These are phyloP conservation scores for Triplophysa rosa DNA, from an alignment of 2,113 vertebrate species.

Conservation along the genomic window DNA sequence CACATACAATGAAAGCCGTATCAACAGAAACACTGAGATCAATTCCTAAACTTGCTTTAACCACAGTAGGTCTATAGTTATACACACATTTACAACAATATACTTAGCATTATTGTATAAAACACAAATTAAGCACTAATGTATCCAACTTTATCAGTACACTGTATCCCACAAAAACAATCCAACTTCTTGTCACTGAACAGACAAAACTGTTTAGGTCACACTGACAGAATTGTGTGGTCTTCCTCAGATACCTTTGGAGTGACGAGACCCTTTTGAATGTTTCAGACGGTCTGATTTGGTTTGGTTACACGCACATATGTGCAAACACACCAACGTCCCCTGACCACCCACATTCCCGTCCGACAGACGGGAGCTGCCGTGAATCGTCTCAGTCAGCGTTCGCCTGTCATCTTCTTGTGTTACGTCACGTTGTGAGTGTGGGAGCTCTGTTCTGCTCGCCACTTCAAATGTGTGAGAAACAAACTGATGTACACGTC, in stretches of 20 bases:
- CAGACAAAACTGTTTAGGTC: constrained; percentile 34
- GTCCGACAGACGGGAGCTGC: constrained; percentile 11
- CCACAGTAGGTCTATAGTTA: neutral
- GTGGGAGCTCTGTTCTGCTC: constrained; percentile 31
- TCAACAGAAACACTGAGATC: too few relatives aligned
- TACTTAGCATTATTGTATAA: neutral
- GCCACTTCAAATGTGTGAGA: constrained; percentile 42
- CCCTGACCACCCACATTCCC: constrained; percentile 33
- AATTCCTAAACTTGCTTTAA: too few relatives aligned
- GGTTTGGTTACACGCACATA: constrained; percentile 21
- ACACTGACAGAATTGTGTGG: constrained; percentile 28
- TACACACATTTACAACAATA: neutral
- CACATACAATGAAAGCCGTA: neutral
- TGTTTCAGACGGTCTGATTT: constrained; percentile 12
- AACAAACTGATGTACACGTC: constrained; percentile 37
- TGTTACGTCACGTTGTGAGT: constrained; percentile 18
- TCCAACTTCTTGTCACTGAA: constrained; percentile 13
- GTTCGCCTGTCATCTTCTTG: constrained; percentile 25
- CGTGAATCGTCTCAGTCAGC: constrained; percentile 19
- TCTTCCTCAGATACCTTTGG: constrained; percentile 22
- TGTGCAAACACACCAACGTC: neutral
- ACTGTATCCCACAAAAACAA: neutral
- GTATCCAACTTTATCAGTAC: constrained; percentile 8
- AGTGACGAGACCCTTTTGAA: constrained; percentile 18
- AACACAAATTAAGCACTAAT: neutral